These are phyloP conservation scores for Hedya salicella DNA, from an alignment of 2,888 invertebrate genomes.

Conservation along the genomic window DNA sequence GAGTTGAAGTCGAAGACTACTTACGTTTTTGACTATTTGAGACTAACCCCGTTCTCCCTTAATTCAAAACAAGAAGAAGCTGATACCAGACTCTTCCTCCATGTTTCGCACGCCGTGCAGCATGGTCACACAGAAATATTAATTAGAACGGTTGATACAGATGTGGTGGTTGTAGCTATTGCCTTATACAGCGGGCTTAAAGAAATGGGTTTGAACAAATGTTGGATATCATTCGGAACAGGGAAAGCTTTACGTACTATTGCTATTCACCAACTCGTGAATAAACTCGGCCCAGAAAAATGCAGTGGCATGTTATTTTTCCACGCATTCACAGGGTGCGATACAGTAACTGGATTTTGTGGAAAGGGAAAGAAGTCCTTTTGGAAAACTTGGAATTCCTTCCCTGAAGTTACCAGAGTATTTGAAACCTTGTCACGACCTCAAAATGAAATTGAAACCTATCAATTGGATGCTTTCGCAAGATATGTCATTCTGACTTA, in stretches of 20 bases:
- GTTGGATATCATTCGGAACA: constrained; percentile 16
- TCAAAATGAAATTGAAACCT: constrained; percentile 4
- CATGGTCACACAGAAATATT: constrained; percentile 41
- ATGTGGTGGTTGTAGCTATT: constrained; percentile 26
- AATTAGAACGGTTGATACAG: constrained; percentile 40
- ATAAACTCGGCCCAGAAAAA: constrained; percentile 38
- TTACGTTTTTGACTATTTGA: too few relatives aligned
- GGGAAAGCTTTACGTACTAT: constrained; percentile 26
- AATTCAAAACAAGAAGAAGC: constrained; percentile 17
- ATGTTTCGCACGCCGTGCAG: constrained; percentile 39
- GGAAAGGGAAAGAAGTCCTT: constrained; percentile 38
- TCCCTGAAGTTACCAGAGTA: constrained; percentile 39
- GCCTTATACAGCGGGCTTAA: constrained; percentile 29
- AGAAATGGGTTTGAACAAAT: constrained; percentile 21
- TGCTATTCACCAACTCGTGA: constrained; percentile 41
- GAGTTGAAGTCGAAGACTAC: too few relatives aligned
- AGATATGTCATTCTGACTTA: constrained; percentile 14
- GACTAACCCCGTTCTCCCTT: constrained; percentile 37
- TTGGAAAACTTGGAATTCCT: constrained; percentile 40
- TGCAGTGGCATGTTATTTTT: constrained; percentile 39
- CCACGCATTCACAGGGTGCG: constrained; percentile 40
- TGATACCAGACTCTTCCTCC: constrained; percentile 35
- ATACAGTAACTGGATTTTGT: constrained; percentile 41
- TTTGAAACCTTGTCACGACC: constrained; percentile 28
- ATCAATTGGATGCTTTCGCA: constrained; percentile 1